Conservation (phyloP, 2,888 invertebrate genomes). For the Chrysina gloriosa region DNA sequence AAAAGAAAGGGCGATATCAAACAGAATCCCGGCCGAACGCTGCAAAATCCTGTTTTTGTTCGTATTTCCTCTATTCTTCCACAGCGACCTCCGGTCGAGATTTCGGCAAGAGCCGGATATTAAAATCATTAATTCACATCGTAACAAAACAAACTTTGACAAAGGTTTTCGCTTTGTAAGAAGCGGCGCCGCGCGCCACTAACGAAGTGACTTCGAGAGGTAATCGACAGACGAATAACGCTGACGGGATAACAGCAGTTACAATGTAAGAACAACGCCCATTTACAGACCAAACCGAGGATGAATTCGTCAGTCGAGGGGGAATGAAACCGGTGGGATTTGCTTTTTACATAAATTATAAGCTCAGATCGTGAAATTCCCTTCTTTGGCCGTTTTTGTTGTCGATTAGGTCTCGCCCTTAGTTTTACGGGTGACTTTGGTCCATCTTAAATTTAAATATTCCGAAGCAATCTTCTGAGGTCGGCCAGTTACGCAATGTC, state of each 20-base stretch:
- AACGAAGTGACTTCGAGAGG: too few relatives aligned
- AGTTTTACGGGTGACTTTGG: background rate
- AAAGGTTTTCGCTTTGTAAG: conserved; percentile 12
- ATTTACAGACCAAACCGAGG: background rate
- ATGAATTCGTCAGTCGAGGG: background rate
- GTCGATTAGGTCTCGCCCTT: background rate
- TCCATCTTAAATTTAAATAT: conserved; percentile 36
- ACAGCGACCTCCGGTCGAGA: background rate
- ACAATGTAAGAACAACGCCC: background rate
- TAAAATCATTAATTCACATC: conserved; percentile 34
- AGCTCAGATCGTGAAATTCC: conserved; percentile 12
- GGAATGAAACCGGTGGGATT: conserved; percentile 15
- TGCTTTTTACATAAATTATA: conserved; percentile 37
- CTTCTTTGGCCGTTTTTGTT: background rate
- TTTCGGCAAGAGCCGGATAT: conserved; percentile 17
- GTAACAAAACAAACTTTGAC: conserved; percentile 30
- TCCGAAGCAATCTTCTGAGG: background rate
- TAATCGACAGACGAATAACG: conserved; percentile 7
- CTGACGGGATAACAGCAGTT: conserved; percentile 12
- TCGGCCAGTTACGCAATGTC: background rate
- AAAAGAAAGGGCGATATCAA: too few relatives aligned
- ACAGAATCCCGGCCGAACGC: too few relatives aligned
- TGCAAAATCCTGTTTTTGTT: too few relatives aligned
- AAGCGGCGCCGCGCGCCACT: too few relatives aligned
- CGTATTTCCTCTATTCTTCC: background rate